Evolutionary conservation across 2,888 invertebrate species (phyloP).

Genomic region (Hyppa rectilinea): DNA sequence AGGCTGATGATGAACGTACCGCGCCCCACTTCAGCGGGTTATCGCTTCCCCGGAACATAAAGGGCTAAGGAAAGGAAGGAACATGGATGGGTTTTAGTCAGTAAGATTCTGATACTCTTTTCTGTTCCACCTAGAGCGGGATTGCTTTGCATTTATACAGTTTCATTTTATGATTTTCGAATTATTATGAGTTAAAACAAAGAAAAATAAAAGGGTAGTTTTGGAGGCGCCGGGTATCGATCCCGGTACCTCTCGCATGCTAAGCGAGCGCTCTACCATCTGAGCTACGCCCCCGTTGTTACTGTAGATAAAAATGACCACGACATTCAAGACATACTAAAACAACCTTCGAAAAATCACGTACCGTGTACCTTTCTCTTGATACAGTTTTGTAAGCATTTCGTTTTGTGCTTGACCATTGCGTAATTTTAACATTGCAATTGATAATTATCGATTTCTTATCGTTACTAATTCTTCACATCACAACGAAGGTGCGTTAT

Average conservation of each 20-base stretch:
- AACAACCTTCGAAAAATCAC: slow-evolving; percentile 50
- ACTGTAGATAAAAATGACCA: background rate
- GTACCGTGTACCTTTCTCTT: slow-evolving; percentile 75
- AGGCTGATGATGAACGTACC: no score
- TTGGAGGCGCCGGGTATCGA: slow-evolving; percentile 86
- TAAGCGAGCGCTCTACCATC: slow-evolving; percentile 91
- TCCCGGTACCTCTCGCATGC: slow-evolving; percentile 91
- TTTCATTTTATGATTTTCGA: background rate
- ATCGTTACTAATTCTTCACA: background rate
- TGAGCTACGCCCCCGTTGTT: slow-evolving; percentile 89
- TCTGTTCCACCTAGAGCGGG: no score
- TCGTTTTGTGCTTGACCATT: background rate
- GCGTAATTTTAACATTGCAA: background rate
- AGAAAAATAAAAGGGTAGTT: background rate
- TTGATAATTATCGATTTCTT: background rate
- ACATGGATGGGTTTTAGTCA: no score
- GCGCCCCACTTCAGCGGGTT: no score
- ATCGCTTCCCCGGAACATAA: no score
- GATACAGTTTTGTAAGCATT: background rate
- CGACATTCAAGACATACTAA: background rate
- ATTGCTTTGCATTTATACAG: background rate
- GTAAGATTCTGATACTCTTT: no score
- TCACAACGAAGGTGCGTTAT: no score
- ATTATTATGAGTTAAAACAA: background rate
- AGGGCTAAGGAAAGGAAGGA: no score